Conservation (phyloP, 2,888 invertebrate species). For the Dryobota labecula region DNA sequence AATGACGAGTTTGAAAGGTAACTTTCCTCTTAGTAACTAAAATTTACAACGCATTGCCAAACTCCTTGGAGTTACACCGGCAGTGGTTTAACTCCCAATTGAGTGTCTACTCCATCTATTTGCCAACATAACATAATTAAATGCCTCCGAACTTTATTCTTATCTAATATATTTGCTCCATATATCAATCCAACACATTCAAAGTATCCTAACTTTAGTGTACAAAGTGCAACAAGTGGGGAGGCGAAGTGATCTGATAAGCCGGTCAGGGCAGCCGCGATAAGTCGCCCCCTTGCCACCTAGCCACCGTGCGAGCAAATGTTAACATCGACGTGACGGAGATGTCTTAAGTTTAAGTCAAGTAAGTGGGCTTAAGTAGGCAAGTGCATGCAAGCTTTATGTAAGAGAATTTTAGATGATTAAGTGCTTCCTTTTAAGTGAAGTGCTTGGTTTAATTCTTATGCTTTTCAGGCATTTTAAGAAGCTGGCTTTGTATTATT, state of each 20-base stretch:
- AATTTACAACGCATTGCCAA: background rate
- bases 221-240: slow-evolving; percentile 69
- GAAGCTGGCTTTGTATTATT: background rate
- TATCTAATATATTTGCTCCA: background rate
- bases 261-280: slow-evolving; percentile 45
- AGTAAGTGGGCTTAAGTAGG: slow-evolving; percentile 23
- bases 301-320: slow-evolving; percentile 23
- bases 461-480: background rate
- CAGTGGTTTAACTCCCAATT: background rate
- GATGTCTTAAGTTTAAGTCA: slow-evolving; percentile 21
- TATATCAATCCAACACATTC: slow-evolving; percentile 26
- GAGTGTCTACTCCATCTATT: background rate
- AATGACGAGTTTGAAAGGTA: too few relatives aligned
- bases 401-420: slow-evolving; percentile 14
- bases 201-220: slow-evolving; percentile 15
- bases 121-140: background rate
- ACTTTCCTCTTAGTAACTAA: background rate
- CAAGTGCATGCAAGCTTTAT: slow-evolving; percentile 15
- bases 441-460: slow-evolving; percentile 4
- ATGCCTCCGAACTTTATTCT: background rate
- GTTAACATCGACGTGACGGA: slow-evolving; percentile 27
- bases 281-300: slow-evolving; percentile 50
- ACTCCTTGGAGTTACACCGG: background rate
- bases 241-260: slow-evolving; percentile 67
- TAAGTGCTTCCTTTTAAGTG: background rate